Evolutionary conservation across 2,113 vertebrate species (phyloP).

Genomic region (Calonectris borealis): DNA sequence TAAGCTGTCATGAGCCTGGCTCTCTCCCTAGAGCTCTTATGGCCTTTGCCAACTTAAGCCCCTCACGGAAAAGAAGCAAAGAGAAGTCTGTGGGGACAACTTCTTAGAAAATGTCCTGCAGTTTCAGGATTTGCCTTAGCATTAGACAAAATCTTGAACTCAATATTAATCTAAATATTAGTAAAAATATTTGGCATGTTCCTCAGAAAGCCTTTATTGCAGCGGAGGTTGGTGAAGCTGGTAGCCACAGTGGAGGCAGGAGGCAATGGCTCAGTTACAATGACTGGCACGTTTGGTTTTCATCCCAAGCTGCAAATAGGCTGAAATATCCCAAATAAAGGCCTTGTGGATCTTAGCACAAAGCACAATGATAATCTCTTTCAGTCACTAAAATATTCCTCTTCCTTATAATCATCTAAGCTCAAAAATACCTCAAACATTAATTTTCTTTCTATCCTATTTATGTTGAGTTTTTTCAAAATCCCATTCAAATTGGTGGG

Average conservation of each 20-base stretch:
- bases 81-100: background rate
- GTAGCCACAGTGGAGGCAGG: background rate
- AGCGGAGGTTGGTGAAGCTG: background rate
- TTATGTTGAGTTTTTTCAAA: background rate
- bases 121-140: background rate
- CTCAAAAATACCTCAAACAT: background rate
- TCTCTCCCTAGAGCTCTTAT: background rate
- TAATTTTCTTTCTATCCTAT: background rate
- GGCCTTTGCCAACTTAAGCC: background rate
- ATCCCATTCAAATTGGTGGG: background rate
- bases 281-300: background rate
- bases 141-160: background rate
- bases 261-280: background rate
- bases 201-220: background rate
- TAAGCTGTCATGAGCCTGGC: background rate
- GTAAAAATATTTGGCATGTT: background rate
- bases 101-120: accelerated
- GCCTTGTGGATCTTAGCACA: background rate
- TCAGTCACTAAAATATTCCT: background rate
- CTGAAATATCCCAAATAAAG: background rate
- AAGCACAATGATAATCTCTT: background rate
- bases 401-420: background rate
- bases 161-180: background rate
- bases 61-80: background rate
- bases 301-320: background rate